Base-by-base conservation (phyloP, 2,797 vertebrate genomes). In the Esox lucius region DNA sequence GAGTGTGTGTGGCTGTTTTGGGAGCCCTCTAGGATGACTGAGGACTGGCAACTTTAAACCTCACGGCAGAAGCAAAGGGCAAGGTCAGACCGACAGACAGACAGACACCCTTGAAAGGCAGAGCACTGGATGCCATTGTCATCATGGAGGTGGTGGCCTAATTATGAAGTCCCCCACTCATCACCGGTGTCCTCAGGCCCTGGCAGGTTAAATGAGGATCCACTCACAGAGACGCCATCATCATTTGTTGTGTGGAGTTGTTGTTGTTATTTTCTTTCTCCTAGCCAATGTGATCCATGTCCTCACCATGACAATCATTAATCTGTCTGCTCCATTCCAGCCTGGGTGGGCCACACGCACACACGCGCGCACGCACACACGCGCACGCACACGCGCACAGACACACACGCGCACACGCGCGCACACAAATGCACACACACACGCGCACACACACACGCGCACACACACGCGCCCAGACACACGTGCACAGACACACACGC, bases 261-360 rank as follows among this genome's bases (percentile, higher is more conserved):
- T 69, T 71, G 26, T 72, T 66, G 79, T 56, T 72, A 72, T n/a
- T 35, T 76, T 77, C 66, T 70, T 42, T 42, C 76, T 75, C 75
- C 77, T 79, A 46, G 85, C 88, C 83, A 85, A 78, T 78, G 78
- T 81, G 83, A 79, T 87, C 78, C 75, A 33, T 12, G 68, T 72
- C 80, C 78, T 73, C 11, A 16, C 46, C 46, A 26, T 28, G 62
- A 65, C 65, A 74, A 16, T 64, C 81, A 81, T 88, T 85, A 83
- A 86, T 88, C 86, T 75, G 77, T 84, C 82, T 79, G 80, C 79
- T 78, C 78, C 79, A 79, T 74, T 84, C 76, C 82, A 80, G 75
- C 31, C 46, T 61, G 78, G 42, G 4, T 28, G 35, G 31, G 22
- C 42, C 71, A 33, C 53, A 5, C 56, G 46, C 70, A 72, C 48